These are phyloP conservation scores for Zaprionus davidi DNA, from an alignment of 1,140 invertebrate species.

Conservation along the genomic window DNA sequence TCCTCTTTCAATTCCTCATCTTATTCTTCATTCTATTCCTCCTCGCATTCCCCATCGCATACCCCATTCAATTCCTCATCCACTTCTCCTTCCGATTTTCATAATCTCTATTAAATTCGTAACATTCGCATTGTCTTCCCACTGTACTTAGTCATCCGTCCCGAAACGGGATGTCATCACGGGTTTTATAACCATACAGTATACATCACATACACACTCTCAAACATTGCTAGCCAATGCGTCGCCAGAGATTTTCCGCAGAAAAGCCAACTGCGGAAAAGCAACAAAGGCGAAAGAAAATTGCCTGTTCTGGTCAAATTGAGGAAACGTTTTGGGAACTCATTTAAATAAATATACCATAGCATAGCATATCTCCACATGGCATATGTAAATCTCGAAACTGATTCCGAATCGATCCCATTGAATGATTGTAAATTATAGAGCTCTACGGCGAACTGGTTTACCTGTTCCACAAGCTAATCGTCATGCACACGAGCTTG, in stretches of 20 bases:
- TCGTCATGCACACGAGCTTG: not conserved
- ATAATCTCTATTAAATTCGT: too few relatives aligned
- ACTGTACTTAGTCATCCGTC: constrained; percentile 57
- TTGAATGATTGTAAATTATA: not conserved
- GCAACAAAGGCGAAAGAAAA: constrained; percentile 43
- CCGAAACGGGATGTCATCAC: constrained; percentile 47
- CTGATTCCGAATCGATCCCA: not conserved
- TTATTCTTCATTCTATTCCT: too few relatives aligned
- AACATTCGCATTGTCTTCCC: not conserved
- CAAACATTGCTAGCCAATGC: constrained; percentile 57
- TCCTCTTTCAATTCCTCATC: too few relatives aligned
- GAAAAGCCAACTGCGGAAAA: constrained; percentile 52
- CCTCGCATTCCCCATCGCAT: not conserved
- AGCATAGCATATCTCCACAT: not conserved
- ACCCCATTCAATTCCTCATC: not conserved
- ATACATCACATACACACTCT: constrained; percentile 27
- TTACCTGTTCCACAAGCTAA: not conserved
- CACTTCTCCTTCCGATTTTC: too few relatives aligned
- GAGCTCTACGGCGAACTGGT: constrained; percentile 26
- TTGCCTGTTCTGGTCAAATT: constrained; percentile 27
- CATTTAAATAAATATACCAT: not conserved
- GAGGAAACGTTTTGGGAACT: constrained; percentile 53
- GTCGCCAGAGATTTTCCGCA: constrained; percentile 25
- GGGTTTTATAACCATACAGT: constrained; percentile 31
- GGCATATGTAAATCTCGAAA: not conserved